Percentiles rank a stretch among this genome's conserved stretches.
Conservation (phyloP, 2,113 vertebrate species). For the Hiodon alosoides region DNA sequence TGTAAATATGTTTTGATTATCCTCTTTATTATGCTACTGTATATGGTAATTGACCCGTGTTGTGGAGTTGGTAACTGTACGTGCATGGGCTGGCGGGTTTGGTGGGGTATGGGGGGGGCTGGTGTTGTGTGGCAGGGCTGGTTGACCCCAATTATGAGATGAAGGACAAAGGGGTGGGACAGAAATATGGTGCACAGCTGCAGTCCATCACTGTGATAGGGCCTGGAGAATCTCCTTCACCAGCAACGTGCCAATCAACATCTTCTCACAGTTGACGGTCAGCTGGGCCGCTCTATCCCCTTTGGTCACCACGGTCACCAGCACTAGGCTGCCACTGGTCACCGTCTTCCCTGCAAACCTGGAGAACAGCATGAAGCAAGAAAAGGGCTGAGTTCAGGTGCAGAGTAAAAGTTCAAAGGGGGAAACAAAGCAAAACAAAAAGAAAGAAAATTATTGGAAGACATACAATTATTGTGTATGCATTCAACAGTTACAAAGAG, state of each 20-base stretch:
- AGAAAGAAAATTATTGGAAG: background rate
- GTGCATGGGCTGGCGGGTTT: too few relatives aligned
- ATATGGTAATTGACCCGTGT: too few relatives aligned
- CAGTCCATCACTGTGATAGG: slow-evolving; percentile 69
- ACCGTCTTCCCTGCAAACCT: slow-evolving; percentile 90
- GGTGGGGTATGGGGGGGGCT: too few relatives aligned
- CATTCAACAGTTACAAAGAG: too few relatives aligned
- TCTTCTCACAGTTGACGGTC: slow-evolving; percentile 94
- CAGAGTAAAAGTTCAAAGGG: slow-evolving; percentile 30
- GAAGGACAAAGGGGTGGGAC: background rate
- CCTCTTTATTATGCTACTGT: too few relatives aligned
- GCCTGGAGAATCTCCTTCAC: slow-evolving; percentile 88
- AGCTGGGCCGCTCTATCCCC: slow-evolving; percentile 67
- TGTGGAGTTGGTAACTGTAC: too few relatives aligned
- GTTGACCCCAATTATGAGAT: background rate
- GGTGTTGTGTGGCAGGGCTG: too few relatives aligned
- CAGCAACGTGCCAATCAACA: slow-evolving; percentile 95
- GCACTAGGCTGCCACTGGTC: slow-evolving; percentile 80
- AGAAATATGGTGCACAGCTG: background rate
- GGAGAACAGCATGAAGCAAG: slow-evolving; percentile 47
- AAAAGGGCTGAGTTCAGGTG: slow-evolving; percentile 51
- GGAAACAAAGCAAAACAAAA: slow-evolving; percentile 39
- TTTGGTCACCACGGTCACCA: slow-evolving; percentile 76
- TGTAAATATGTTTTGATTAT: too few relatives aligned
- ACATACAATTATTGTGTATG: too few relatives aligned